A percentile compares a stretch with the other conserved stretches of the same genome.
These are phyloP conservation scores for Amphiura filiformis DNA, from an alignment of 35 echinoderm and acorn worm genomes.

Conservation along the genomic window DNA sequence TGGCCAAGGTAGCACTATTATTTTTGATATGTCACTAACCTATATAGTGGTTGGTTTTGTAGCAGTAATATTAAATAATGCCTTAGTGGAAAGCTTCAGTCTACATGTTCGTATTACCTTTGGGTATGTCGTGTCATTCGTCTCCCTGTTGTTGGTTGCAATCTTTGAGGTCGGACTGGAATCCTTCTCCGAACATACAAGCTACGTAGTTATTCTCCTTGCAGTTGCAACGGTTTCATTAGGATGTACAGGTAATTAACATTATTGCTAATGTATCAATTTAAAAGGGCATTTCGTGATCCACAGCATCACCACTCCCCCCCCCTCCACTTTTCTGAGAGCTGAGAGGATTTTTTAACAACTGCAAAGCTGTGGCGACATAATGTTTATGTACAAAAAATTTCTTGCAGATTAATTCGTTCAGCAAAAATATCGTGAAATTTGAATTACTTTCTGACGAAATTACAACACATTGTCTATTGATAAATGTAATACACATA, in stretches of 20 bases:
- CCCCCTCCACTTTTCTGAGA: no score
- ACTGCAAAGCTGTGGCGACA: no score
- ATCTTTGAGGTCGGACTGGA: conserved; percentile 65
- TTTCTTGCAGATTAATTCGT: no score
- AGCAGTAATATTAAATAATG: conserved; percentile 63
- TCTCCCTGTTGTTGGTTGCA: conserved; percentile 45
- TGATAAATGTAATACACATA: no score
- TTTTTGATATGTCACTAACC: conserved; percentile 74
- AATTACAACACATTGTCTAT: no score
- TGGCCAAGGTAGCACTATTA: conserved; percentile 57
- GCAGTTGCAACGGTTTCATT: conserved; percentile 65
- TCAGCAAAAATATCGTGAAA: no score
- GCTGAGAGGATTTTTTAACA: no score
- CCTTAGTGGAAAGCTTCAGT: conserved; percentile 55
- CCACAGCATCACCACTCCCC: no score
- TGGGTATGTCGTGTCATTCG: conserved; percentile 59
- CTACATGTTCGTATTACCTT: conserved; percentile 51
- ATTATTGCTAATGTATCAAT: no score
- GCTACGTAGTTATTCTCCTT: conserved; percentile 56
- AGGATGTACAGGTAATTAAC: conserved; percentile 82
- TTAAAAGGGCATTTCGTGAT: no score
- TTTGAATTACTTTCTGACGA: no score
- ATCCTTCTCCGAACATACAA: conserved; percentile 25
- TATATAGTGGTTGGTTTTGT: conserved; percentile 68
- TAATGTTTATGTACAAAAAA: no score